Evolutionary conservation across 2,797 vertebrate species (phyloP), one percentile per base, ranked within the genome.

Genomic region (Hypotaenidia philippensis): DNA sequence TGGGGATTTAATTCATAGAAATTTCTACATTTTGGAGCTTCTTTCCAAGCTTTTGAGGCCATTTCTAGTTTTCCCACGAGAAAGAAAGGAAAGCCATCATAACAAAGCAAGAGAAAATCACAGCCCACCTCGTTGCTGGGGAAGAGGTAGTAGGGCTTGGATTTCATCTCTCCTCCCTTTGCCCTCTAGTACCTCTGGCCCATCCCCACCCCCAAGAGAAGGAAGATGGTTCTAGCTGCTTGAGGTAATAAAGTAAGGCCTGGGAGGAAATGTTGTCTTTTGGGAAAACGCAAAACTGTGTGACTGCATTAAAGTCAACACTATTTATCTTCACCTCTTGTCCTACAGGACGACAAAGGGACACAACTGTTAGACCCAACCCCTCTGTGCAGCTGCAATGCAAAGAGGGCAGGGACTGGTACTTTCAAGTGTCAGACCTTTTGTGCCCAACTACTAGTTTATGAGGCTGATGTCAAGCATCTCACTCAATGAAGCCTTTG

Each of bases 391-490:
- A 98, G 98, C 98, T 98, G 98, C 97, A 97, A 98, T 97, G 96
- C 98, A 97, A 97, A 98, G 98, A 98, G 97, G 98, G 98, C 99
- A 98, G 98, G 98, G 98, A 98, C 98, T 98, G 98, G 98, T 97
- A 99, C 99, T 99, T 99, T 99, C 99, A 99, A 99, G 98, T 99
- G 99, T 99, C 99, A 99, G 97, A 97, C 98, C 98, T 98, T 99
- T 99, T 99, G 99, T 99, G 98, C 97, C 98, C 96, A 97, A 96
- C 98, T 98, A 99, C 99, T 99, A 99, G 98, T 99, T 99, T 99
- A 99, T 99, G 99, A 99, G 99, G 98, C 99, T 99, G 98, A 99
- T 99, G 99, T 99, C 99, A 99, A 99, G 99, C 99, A 98, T 98
- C 97, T 97, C 98, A 99, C 99, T 99, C 99, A 99, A 99, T 99